A percentile compares a stretch with the other conserved stretches of the same genome.
These are phyloP conservation scores for Nibea albiflora DNA, from an alignment of 2,113 vertebrate species.

Conservation along the genomic window DNA sequence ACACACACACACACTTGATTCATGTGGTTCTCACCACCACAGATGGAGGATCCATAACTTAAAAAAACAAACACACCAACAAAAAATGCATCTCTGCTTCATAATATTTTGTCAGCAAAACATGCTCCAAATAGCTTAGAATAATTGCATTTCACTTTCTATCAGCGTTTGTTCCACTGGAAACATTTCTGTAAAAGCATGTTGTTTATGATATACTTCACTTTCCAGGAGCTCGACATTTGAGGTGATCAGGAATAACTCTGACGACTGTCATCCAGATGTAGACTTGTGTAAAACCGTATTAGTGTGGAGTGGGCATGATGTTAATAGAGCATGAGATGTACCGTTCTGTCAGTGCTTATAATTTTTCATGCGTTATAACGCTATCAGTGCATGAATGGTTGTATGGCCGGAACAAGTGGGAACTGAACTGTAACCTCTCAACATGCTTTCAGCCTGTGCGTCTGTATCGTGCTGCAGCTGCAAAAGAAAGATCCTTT, in stretches of 20 bases:
- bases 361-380: constrained; percentile 22
- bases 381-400: constrained; percentile 13
- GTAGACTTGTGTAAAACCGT: constrained; percentile 7
- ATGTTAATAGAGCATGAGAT: constrained; percentile 13
- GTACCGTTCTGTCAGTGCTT: neutral
- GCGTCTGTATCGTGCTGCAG: constrained; percentile 2
- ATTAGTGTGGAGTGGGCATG: neutral
- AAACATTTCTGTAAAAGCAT: neutral
- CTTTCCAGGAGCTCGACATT: neutral
- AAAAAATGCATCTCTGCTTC: constrained; percentile 6
- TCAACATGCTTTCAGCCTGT: neutral
- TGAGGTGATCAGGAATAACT: neutral
- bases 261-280: neutral
- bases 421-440: constrained; percentile 14
- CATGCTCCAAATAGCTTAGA: neutral
- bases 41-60: constrained; percentile 1
- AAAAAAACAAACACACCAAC: neutral
- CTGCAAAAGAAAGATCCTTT: neutral
- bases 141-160: neutral
- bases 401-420: neutral
- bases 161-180: neutral
- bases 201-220: constrained; percentile 14
- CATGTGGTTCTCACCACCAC: constrained; percentile 11
- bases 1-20: constrained; percentile 1
- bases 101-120: neutral